Evolutionary conservation across 2,113 vertebrate genomes (phyloP).

Genomic region (Silurus meridionalis): DNA sequence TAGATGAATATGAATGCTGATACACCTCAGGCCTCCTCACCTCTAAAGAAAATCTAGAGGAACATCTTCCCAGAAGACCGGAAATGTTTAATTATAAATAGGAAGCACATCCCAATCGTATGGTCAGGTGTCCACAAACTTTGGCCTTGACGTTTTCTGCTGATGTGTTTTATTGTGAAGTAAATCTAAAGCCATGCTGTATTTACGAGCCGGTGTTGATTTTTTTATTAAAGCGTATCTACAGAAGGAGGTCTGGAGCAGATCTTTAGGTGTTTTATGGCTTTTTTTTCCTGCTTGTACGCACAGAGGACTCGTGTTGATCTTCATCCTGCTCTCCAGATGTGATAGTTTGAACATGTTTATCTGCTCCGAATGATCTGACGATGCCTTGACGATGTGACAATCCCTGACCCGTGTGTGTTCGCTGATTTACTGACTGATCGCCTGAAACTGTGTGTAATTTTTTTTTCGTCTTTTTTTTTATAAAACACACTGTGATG

Average conservation of each 20-base stretch:
- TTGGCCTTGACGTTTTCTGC: not conserved
- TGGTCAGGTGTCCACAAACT: no score
- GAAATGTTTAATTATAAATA: no score
- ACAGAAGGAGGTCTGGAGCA: not conserved
- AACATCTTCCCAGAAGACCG: no score
- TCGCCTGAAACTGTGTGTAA: constrained; percentile 6
- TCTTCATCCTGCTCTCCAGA: not conserved
- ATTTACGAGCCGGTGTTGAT: not conserved
- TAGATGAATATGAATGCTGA: no score
- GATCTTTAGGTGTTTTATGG: not conserved
- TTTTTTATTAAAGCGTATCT: not conserved
- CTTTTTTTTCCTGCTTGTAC: not conserved
- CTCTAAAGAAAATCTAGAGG: no score
- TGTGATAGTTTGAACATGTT: not conserved
- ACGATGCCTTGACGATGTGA: constrained; percentile 13
- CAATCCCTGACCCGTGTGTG: constrained; percentile 1
- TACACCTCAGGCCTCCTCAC: no score
- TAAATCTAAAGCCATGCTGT: not conserved
- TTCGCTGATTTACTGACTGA: constrained; percentile 2
- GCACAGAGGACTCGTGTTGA: not conserved
- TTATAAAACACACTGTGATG: constrained; percentile 15
- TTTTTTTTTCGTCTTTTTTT: not conserved
- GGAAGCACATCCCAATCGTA: no score
- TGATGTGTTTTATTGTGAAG: not conserved
- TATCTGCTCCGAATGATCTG: not conserved